A percentile compares a stretch with the other conserved stretches of the same genome.
phyloP scores from a whole-genome alignment of 2,797 vertebrate species.

The Chiloscyllium punctatum region DNA sequence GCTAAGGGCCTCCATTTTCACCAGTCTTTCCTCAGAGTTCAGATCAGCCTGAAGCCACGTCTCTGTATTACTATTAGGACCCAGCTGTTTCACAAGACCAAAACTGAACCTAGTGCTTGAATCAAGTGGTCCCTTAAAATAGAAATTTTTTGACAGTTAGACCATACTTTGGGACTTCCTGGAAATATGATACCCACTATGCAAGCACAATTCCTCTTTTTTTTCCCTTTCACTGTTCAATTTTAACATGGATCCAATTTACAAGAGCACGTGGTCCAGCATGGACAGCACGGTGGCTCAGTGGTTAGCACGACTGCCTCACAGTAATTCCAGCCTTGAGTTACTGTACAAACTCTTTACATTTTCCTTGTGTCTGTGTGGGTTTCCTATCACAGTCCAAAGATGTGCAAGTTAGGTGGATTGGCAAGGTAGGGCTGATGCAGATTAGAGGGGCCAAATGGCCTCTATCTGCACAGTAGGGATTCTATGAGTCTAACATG shows the following conservation, averaged over 20 bases:
- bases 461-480: no score
- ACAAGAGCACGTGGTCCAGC: neutral
- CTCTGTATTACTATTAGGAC: neutral
- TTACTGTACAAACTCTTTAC: no score
- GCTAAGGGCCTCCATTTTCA: neutral
- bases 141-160: neutral
- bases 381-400: no score
- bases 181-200: neutral
- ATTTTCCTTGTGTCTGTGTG: no score
- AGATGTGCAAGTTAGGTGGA: no score
- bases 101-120: neutral
- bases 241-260: neutral
- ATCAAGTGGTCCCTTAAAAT: neutral
- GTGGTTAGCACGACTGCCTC: no score
- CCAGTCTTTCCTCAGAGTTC: neutral
- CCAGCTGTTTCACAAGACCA: neutral
- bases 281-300: no score
- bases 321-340: no score
- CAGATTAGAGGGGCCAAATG: no score
- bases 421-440: no score
- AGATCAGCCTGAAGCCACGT: neutral
- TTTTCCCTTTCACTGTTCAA: neutral
- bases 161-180: neutral
- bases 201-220: neutral
- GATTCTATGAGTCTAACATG: no score